Base-by-base conservation (phyloP, 2,113 vertebrate species). In the Labrus mixtus region DNA sequence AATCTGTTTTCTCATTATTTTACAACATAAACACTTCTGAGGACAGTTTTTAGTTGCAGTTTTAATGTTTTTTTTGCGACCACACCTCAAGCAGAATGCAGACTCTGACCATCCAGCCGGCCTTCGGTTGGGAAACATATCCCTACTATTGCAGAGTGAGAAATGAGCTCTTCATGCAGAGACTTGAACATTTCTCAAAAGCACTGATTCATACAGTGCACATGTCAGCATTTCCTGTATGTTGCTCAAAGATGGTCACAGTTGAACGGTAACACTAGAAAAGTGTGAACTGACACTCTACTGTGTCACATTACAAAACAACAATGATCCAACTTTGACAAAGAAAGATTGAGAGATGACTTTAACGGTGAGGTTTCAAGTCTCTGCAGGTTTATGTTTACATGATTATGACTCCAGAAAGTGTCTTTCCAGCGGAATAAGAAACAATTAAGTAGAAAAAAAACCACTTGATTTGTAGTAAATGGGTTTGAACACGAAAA, bases 201-300 rank as follows among this genome's bases (percentile, higher is more conserved):
- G 13, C 6, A n/a, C 15, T 33, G 22, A 51, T 57, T 22, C 51
- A 33, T 16, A 16, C 33, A 62, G 15, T 53, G 11, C 33, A 56
- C 50, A 20, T 16, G 59, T 61, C 57, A 62, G 66, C 54, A 51
- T 68, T 79, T 53, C 45, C 45, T 46, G 39, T 11, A 41, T 13
- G 5, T 46, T 16, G 7, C 46, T 17, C 46, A 48, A 48, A 19
- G 15, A 61, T 16, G 41, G 23, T 68, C 76, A 51, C 1, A 9
- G 23, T 11, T 37, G 17, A 45, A 37, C 8, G 7, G 17, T 61
- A 41, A 39, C 12, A 10, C 41, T 25, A 20, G 6, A 58, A 41
- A 37, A 66, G 59, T 25, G n/a, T 15, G 23, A 54, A 15, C 51
- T 6, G 29, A n/a, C 51, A 23, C 23, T 19, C 12, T 7, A 10